Conservation (phyloP, 1,140 invertebrate genomes). For the Drosophila seguyi region DNA sequence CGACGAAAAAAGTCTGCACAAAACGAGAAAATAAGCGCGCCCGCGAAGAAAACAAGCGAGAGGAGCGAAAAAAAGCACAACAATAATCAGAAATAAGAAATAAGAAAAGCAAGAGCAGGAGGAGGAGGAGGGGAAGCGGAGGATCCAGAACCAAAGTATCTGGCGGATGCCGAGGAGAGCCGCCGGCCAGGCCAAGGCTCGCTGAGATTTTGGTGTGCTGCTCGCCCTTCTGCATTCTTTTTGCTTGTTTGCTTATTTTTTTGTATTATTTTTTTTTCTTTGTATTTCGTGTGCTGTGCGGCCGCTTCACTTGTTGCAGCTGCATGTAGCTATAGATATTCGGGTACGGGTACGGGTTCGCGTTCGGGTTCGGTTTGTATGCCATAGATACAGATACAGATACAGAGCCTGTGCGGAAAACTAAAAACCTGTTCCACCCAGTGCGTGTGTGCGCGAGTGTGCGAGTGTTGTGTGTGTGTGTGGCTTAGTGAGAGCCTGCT, state of each 20-base stretch:
- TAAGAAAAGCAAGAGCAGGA: slow-evolving; percentile 39
- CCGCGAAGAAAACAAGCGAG: slow-evolving; percentile 51
- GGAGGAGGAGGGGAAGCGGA: background rate
- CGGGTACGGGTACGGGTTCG: slow-evolving; percentile 30
- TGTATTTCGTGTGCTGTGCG: slow-evolving; percentile 54
- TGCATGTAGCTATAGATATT: slow-evolving; percentile 53
- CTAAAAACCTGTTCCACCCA: slow-evolving; percentile 68
- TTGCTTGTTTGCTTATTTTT: slow-evolving; percentile 67
- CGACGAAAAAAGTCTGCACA: slow-evolving; percentile 68
- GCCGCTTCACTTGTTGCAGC: slow-evolving; percentile 77
- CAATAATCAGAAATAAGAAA: slow-evolving; percentile 31
- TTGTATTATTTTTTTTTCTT: slow-evolving; percentile 2
- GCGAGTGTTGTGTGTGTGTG: background rate
- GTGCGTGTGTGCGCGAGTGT: slow-evolving; percentile 41
- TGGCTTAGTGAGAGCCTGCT: slow-evolving; percentile 37
- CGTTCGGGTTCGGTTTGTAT: slow-evolving; percentile 54
- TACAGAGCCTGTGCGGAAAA: slow-evolving; percentile 62
- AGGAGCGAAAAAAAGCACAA: slow-evolving; percentile 44
- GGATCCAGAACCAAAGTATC: slow-evolving; percentile 63
- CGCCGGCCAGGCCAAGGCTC: slow-evolving; percentile 27
- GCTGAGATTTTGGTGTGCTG: slow-evolving; percentile 63
- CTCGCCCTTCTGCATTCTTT: slow-evolving; percentile 78
- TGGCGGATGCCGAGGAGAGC: slow-evolving; percentile 41
- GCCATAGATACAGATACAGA: slow-evolving; percentile 61
- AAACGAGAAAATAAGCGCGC: slow-evolving; percentile 65